Base-by-base conservation (phyloP, 2,113 vertebrate species). In the Oreochromis spilurus region DNA sequence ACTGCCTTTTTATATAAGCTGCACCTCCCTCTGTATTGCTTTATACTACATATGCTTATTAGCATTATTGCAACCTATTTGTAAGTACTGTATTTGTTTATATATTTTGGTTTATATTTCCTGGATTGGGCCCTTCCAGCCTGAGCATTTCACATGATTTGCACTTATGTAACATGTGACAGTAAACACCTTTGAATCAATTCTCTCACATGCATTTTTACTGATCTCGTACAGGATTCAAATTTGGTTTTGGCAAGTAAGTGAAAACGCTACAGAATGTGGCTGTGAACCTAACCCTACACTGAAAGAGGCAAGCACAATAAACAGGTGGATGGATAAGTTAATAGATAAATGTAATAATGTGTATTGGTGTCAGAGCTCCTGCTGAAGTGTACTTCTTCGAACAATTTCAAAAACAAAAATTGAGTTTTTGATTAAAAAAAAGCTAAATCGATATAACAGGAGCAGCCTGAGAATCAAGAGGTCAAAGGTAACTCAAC, bases 401-500 rank as follows among this genome's bases (percentile, higher is more conserved):
- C 0, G 2, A 55, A 38, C 52, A 57, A 26, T 55, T 55, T 81
- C 34, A 45, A 43, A 21, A 24, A 24, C 24, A 45, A 38, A 29
- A 83, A 45, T 65, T 10, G 17, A 43, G 24, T 31, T 67, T 55
- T 43, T 16, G 19, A 55, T 21, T 11, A 5, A 40, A n/a, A 21
- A 21, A 54, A 48, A 11, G 13, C 38, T 26, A 48, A 81, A 21
- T 79, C 34, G 1, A 24, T 36, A 57, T 58, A 36, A 90, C 57
- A 70, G 58, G 26, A 83, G 79, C 34, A 38, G 70, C 24, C 58
- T 65, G 34, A 12, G 40, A 52, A 77, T 65, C 16, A 19, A 5
- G 11, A 79, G 86, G 84, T 90, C 78, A 87, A 78, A 79, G 84
- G 87, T 38, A 52, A 72, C 45, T 67, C 31, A 14, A 89, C 86